Percentiles rank a stretch among this genome's conserved stretches.
Evolutionary conservation across 2,888 invertebrate species (phyloP).

Genomic region (Druceiella hillmani): DNA sequence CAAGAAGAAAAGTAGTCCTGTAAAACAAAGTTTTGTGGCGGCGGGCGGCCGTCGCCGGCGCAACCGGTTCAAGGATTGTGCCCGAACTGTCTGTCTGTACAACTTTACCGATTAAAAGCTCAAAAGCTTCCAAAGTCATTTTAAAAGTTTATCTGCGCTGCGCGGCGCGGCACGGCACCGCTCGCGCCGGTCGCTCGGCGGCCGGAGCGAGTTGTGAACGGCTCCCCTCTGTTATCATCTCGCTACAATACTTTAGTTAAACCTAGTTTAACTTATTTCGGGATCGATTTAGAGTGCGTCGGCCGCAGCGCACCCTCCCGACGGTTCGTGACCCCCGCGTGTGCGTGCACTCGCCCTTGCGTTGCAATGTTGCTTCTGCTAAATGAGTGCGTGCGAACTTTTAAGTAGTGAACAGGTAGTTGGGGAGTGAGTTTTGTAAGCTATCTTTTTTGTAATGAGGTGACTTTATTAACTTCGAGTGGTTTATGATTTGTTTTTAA

Average conservation of each 20-base stretch:
- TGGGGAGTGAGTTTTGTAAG: too few species aligned
- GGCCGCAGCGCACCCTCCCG: too few species aligned
- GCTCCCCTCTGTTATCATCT: constrained; percentile 43
- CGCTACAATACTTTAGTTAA: constrained; percentile 47
- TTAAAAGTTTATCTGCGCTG: constrained; percentile 57
- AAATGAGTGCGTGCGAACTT: too few species aligned
- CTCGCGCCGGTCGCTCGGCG: constrained; percentile 27
- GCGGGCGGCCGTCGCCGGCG: constrained; percentile 52
- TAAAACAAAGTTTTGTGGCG: constrained; percentile 57
- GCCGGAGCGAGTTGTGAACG: constrained; percentile 35
- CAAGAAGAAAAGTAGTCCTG: constrained; percentile 58
- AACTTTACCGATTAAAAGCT: constrained; percentile 58
- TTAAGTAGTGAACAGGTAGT: too few species aligned
- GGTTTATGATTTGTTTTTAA: too few species aligned
- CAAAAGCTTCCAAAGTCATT: constrained; percentile 58
- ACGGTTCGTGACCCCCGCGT: too few species aligned
- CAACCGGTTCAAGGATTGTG: constrained; percentile 56
- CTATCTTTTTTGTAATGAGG: too few species aligned
- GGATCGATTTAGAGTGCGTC: constrained; percentile 41
- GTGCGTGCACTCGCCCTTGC: too few species aligned
- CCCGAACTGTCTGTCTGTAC: constrained; percentile 56
- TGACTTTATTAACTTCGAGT: too few species aligned
- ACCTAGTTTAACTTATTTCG: constrained; percentile 51
- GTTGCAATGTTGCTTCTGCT: too few species aligned
- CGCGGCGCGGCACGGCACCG: constrained; percentile 30